Conservation (phyloP, 2,113 vertebrate genomes). For the Axis porcinus region DNA sequence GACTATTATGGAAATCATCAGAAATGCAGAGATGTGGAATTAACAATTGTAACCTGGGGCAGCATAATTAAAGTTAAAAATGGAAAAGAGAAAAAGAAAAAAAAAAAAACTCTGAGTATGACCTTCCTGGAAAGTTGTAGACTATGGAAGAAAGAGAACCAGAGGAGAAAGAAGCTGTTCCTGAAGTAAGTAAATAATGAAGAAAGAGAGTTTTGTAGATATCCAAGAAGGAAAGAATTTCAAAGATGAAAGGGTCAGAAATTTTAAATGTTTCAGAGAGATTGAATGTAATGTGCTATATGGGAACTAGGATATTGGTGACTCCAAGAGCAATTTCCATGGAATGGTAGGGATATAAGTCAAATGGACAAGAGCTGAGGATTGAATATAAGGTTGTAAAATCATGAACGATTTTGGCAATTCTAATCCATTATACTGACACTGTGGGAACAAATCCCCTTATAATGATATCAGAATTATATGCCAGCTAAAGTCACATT, state of each 20-base stretch:
- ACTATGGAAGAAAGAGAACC: background rate
- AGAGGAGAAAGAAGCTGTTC: background rate
- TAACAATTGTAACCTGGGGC: background rate
- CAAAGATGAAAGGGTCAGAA: background rate
- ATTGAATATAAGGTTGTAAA: background rate
- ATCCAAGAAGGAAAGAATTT: background rate
- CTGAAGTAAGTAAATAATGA: background rate
- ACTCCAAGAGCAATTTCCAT: background rate
- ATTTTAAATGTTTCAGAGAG: background rate
- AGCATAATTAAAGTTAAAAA: background rate
- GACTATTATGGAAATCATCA: background rate
- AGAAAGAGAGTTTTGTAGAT: background rate
- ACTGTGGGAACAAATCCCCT: background rate
- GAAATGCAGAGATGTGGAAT: background rate
- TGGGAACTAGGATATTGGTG: background rate
- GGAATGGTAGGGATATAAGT: background rate
- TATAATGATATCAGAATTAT: background rate
- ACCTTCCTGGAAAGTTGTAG: background rate
- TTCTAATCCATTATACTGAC: background rate
- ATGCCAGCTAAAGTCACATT: background rate
- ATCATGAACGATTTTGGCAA: background rate
- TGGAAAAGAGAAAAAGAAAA: background rate
- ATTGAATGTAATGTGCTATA: background rate
- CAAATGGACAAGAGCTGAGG: background rate
- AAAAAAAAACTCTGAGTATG: background rate